Evolutionary conservation across 2,113 vertebrate genomes (phyloP), one percentile per base, ranked within the genome.

Genomic region (Brienomyrus brachyistius): DNA sequence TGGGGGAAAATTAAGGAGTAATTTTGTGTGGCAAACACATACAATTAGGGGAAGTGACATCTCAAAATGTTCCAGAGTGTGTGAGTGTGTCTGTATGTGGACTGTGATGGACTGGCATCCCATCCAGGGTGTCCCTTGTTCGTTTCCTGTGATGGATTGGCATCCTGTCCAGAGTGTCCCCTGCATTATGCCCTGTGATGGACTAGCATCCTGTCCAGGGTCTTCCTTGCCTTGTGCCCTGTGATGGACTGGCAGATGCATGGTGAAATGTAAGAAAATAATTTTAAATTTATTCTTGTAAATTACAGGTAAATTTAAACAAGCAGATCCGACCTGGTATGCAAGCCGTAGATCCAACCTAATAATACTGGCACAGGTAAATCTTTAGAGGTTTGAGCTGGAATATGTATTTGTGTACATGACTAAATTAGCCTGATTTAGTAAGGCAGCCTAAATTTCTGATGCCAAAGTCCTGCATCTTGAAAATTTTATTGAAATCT

Each of bases 401-500:
- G 62, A 70, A 13, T 70, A 31, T 31, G 62, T 27, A 70, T 70
- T 70, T 74, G 56, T 89, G 52, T 66, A 88, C 77, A 84, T 87
- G 87, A n/a, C 89, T 87, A 21, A 90, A 54, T 56, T 91, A 91
- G 91, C 89, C 83, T 90, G 91, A 92, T 92, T 66, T 80, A 92
- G 77, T 86, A 92, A 87, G 92, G 91, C 86, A 90, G 89, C 86
- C 89, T 88, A 92, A 77, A 92, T 93, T 92, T 91, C 89, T 74
- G 89, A 92, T 83, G 91, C 91, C 92, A 92, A 92, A 89, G 91
- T 90, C 93, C 90, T 87, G 90, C 88, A 93, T 94, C 91, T 90
- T 89, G 90, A 93, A 91, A 92, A 92, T 92, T 91, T 90, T 94
- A 94, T 95, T 94, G 90, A 93, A 94, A 94, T 91, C 90, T 91